Base-by-base conservation (phyloP, 2,797 vertebrate species). In the Phalloptychus januarius region DNA sequence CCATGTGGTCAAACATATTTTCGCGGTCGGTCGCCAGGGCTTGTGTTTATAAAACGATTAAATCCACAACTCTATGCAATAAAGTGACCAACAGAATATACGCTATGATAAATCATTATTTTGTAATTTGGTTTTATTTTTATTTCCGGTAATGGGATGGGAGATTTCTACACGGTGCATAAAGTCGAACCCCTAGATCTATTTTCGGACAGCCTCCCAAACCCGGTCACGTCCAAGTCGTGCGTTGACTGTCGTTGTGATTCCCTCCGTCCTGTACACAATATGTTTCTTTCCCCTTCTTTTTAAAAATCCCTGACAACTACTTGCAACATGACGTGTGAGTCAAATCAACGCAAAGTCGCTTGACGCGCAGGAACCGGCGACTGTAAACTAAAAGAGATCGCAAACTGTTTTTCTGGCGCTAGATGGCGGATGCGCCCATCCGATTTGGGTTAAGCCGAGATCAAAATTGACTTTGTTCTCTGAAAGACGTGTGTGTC, bases 371-470 rank as follows among this genome's bases (percentile, higher is more conserved):
- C 18, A 77, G 7, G 56, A 78, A 76, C 84, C 74, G 78, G 81
- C 48, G 23, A 54, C 79, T 80, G 81, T 16, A 75, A 91, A 91
- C 78, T 87, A 89, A 36, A 85, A 90, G 81, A 89, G 80, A 73
- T 83, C 78, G 87, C 91, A 86, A 92, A 92, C 85, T 85, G 88
- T 89, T 82, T 83, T 86, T 76, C 76, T 58, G 18, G 82, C 85
- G 78, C 85, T 88, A 82, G 87, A 84, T 83, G 89, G 85, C 89
- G 86, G 88, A 91, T 90, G 89, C 90, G 87, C 81, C 81, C 63
- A 85, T 90, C 90, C 91, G 90, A 94, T 94, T 85, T 90, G 93
- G 92, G 92, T 94, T 92, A 93, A 93, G 92, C 93, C 81, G 85
- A 84, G 90, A 93, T 94, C 92, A 92, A 85, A 70, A 90, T 90